Base-by-base conservation (phyloP, 2,797 vertebrate genomes). In the Myotis findleyi region DNA sequence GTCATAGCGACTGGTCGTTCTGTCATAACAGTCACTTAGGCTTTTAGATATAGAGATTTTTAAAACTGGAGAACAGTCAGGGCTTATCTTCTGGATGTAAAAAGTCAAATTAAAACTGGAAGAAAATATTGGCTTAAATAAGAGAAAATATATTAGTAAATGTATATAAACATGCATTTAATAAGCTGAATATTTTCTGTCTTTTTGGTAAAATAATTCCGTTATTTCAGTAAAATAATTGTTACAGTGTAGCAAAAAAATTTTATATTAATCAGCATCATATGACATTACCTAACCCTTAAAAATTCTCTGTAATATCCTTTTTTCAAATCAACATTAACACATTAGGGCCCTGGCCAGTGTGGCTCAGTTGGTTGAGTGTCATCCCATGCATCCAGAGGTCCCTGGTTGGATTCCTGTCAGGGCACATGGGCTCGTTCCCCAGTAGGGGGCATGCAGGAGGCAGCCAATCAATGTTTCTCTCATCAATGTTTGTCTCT, bases 221-320 rank as follows among this genome's bases (percentile, higher is more conserved):
- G 47, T 84, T 81, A 82, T 83, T 80, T 91, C 59, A 87, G 66
- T 44, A 82, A 91, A 92, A 80, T 86, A 93, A 89, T 51, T 80
- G 41, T 73, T 81, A 84, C 1, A 27, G 38, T 21, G 84, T 2
- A 57, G 33, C 11, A 96, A 94, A 76, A 57, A 38, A 10, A 8
- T 20, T 53, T 53, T 62, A 73, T 77, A 47, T 53, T 64, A 68
- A 77, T 73, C 18, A 79, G 44, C 7, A 87, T 68, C 81, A 51
- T 16, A 47, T 55, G 75, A 68, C 14, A 57, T 89, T 83, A 83
- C 11, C 51, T 10, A 93, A 55, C 33, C 49, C 36, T 47, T 76
- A 16, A 95, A 94, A 94, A 90, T 80, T 76, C 38, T 87, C 33
- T 73, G 49, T 49, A 53, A 44, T 93, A 69, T 64, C 23, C 14